Base-by-base conservation (phyloP, 2,113 vertebrate species). In the Prolemur simus region DNA sequence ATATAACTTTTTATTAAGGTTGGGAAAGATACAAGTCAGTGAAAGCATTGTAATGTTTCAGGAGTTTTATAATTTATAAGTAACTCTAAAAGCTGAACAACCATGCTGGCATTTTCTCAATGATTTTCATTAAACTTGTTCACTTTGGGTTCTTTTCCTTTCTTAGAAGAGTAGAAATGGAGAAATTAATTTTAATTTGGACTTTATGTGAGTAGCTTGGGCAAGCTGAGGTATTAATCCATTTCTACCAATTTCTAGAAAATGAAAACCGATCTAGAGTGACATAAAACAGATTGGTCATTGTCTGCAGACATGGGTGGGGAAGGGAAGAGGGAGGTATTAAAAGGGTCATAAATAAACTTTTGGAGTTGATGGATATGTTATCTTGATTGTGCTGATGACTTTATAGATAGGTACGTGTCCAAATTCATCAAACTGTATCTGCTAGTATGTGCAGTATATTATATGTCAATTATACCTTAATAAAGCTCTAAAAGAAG, bases 181-280 rank as follows among this genome's bases (percentile, higher is more conserved):
- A 92, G 25, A 91, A 84, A 92, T 90, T 34, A 90, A 85, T 71
- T 63, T 90, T 34, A 90, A 85, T 76, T 63, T 45, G 32, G 45
- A 89, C 14, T 94, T 42, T 73, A 13, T 60, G 29, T 49, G 58
- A 91, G 1, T 39, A 47, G 25, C 11, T 63, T 90, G 63, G 23
- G 17, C 6, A 85, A 66, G 23, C 52, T 5, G 45, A 89, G 18
- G 4, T 71, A 82, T n/a, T 80, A 85, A 54, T 93, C 9, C 29
- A 37, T 81, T 94, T 81, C 21, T 69, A 0, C 49, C 69, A 74
- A 81, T 89, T 90, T 88, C 76, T 87, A 39, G 47, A 92, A 93
- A 96, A 58, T 69, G 2, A 0, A 11, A 91, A 37, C 4, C 71
- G 20, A 69, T 95, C 32, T 86, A 71, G 37, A 66, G 52, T 88